Base-by-base conservation (phyloP, 2,888 invertebrate species). In the Drosophila seclusa region DNA sequence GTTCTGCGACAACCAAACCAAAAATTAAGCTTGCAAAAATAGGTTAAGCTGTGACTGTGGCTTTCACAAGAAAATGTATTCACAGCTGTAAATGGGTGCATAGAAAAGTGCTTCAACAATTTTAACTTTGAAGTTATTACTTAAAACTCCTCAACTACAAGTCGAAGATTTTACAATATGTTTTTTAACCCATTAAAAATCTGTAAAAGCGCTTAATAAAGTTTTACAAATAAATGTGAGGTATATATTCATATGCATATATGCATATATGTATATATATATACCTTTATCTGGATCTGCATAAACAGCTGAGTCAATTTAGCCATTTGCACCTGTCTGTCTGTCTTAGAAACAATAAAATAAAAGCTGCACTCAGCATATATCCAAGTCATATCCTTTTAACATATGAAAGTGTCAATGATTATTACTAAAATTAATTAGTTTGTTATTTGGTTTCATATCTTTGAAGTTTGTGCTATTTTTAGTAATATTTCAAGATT, bases 21-120 rank as follows among this genome's bases (percentile, higher is more conserved):
- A 69, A 58, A 59, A 60, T 36, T 21, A 61, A 53, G 24, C 48
- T n/a, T 18, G 13, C n/a, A 3, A 21, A 62, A 53, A 61, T 67
- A 36, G 70, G 70, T 71, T 57, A 63, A 69, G 69, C 18, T 45
- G 42, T 45, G 42, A 18, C 29, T 48, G 29, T 53, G 38, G 45
- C 36, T 38, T n/a, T 29, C 24, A 13, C 29, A 24, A 45, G 45
- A 21, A 49, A 68, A 65, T 57, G 68, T 34, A 55, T 7, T 40
- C 24, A 50, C n/a, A 27, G 18, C 11, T 11, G 21, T 18, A 36
- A 32, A 50, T 57, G 21, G 16, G 16, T 57, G 8, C 21, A 54
- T 32, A 54, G n/a, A 40, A 31, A 29, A 29, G 38, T 57, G 29
- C 16, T 57, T 42, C 0, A 16, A 4, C n/a, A 27, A 24, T 6